These are phyloP conservation scores for Liodrosophila aerea DNA, from an alignment of 2,888 invertebrate genomes.

Conservation along the genomic window DNA sequence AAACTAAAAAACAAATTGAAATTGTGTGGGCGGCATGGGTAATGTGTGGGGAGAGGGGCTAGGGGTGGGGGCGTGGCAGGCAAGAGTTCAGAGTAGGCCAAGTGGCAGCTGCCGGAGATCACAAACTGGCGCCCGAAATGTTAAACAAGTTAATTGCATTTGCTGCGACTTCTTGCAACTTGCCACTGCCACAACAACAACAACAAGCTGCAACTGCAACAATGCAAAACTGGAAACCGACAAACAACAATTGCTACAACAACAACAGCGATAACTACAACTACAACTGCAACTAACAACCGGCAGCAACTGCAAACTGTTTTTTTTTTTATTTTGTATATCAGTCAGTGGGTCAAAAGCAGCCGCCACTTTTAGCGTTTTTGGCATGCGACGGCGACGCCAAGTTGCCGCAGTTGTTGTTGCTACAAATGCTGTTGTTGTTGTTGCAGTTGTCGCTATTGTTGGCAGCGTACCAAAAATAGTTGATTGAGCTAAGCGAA, in stretches of 20 bases:
- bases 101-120: constrained; percentile 37
- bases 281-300: constrained; percentile 6
- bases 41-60: too few species aligned
- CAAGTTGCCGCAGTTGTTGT: constrained; percentile 27
- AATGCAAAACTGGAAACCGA: constrained; percentile 46
- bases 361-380: constrained; percentile 65
- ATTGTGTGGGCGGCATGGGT: too few species aligned
- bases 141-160: constrained; percentile 75
- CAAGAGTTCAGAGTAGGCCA: constrained; percentile 13
- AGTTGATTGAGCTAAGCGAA: constrained; percentile 67
- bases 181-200: constrained; percentile 30
- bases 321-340: constrained; percentile 42
- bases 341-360: constrained; percentile 75
- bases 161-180: constrained; percentile 35
- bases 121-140: constrained; percentile 58
- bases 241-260: constrained; percentile 5
- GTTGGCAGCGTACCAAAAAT: constrained; percentile 68
- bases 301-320: constrained; percentile 46
- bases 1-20: constrained; percentile 5
- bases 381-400: constrained; percentile 64
- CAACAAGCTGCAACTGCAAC: constrained; percentile 12
- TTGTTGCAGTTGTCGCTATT: constrained; percentile 11
- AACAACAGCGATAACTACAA: constrained; percentile 3
- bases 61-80: background rate
- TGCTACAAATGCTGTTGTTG: constrained; percentile 16